Evolutionary conservation across 2,113 vertebrate species (phyloP).

Genomic region (Indicator maculatus): DNA sequence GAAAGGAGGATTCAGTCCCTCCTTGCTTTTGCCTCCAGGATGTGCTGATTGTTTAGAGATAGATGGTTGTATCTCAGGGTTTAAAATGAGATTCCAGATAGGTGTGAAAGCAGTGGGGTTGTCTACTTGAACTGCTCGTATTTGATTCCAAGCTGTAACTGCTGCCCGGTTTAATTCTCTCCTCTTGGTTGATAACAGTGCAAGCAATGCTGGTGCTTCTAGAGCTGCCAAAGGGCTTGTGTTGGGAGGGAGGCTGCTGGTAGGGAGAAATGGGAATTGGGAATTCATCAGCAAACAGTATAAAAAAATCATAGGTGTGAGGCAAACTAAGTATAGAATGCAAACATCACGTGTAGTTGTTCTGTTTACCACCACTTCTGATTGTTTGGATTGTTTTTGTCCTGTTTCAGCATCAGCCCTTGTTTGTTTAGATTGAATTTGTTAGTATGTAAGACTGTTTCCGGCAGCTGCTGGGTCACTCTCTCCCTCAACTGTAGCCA

Average conservation of each 20-base stretch:
- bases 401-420: not conserved
- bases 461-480: not conserved
- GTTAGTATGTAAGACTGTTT: not conserved
- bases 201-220: not conserved
- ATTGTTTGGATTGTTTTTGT: not conserved
- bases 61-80: not conserved
- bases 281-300: not conserved
- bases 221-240: not conserved
- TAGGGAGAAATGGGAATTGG: not conserved
- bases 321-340: not conserved
- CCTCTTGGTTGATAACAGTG: not conserved
- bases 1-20: not conserved
- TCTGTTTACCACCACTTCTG: not conserved
- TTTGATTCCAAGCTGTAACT: not conserved
- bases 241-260: not conserved
- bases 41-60: not conserved
- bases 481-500: not conserved
- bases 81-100: not conserved
- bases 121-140: fast-evolving
- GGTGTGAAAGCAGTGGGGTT: not conserved
- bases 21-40: not conserved
- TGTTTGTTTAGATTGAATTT: not conserved
- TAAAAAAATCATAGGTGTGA: not conserved
- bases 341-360: not conserved
- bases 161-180: not conserved